Percentiles rank a stretch among this genome's conserved stretches.
Evolutionary conservation across 2,888 invertebrate species (phyloP).

Genomic region (Rhamnusium bicolor): DNA sequence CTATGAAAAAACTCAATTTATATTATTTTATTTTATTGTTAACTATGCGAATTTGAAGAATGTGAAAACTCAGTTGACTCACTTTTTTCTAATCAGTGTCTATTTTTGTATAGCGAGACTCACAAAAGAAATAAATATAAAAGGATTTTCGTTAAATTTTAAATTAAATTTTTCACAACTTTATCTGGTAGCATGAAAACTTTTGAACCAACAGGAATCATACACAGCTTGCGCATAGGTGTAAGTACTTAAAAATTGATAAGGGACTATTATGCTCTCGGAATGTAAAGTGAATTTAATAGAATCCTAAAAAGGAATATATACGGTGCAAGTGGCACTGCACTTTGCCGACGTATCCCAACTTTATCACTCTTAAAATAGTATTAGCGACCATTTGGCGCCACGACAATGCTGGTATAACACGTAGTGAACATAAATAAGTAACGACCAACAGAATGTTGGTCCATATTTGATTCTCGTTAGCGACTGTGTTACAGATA

Average conservation of each 20-base stretch:
- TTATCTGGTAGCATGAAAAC: neutral
- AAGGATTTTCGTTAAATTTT: too few relatives aligned
- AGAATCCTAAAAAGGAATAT: slow-evolving; percentile 22
- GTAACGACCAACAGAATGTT: slow-evolving; percentile 22
- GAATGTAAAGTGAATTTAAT: slow-evolving; percentile 24
- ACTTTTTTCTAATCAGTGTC: too few relatives aligned
- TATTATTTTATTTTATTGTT: too few relatives aligned
- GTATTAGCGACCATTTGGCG: slow-evolving; percentile 32
- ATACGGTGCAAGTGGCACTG: slow-evolving; percentile 20
- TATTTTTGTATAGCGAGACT: too few relatives aligned
- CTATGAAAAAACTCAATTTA: too few relatives aligned
- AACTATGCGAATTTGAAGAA: too few relatives aligned
- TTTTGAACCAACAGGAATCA: neutral
- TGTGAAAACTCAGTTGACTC: too few relatives aligned
- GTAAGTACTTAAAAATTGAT: slow-evolving; percentile 24
- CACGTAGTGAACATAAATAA: slow-evolving; percentile 29
- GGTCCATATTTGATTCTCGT: slow-evolving; percentile 24
- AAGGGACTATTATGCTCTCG: neutral
- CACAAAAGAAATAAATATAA: too few relatives aligned
- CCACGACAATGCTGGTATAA: slow-evolving; percentile 3
- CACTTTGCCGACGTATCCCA: slow-evolving; percentile 25
- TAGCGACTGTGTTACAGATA: slow-evolving; percentile 12
- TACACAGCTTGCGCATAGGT: neutral
- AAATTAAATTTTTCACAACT: neutral
- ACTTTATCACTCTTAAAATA: slow-evolving; percentile 35